These are phyloP conservation scores for Drosophila nr. fundita DNA, from an alignment of 2,888 invertebrate species.

Conservation along the genomic window DNA sequence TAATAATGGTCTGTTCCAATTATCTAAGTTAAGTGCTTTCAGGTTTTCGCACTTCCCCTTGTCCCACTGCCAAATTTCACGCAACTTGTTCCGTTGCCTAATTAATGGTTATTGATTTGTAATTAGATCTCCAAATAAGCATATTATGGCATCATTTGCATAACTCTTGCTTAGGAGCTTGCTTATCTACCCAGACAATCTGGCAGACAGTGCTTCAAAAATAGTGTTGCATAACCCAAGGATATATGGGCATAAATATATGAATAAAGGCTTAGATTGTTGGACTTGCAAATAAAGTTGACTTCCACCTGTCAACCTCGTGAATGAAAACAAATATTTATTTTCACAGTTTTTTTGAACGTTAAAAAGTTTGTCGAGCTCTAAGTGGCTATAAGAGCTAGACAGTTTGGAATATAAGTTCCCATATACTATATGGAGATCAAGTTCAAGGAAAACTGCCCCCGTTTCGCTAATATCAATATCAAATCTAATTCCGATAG, in stretches of 20 bases:
- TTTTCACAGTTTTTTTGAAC: neutral
- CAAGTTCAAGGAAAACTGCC: neutral
- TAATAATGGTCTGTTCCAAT: conserved; percentile 30
- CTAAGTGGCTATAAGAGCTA: neutral
- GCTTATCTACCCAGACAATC: conserved; percentile 44
- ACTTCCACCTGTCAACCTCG: neutral
- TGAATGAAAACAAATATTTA: neutral
- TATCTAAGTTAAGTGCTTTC: conserved; percentile 41
- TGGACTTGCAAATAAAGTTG: no score
- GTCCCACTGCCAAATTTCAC: conserved; percentile 34
- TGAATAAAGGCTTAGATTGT: no score
- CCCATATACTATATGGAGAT: neutral
- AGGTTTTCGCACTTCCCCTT: conserved; percentile 46
- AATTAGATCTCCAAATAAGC: conserved; percentile 36
- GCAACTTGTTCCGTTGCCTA: conserved; percentile 26
- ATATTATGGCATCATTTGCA: conserved; percentile 37
- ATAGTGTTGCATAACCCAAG: conserved; percentile 43
- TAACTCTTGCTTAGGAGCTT: conserved; percentile 19
- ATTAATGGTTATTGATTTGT: conserved; percentile 37
- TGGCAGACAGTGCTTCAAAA: conserved; percentile 51
- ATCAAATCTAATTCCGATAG: neutral
- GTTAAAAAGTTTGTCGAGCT: neutral
- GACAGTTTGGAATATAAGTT: neutral
- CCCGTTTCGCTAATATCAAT: neutral
- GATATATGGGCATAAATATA: no score